A percentile compares a stretch with the other conserved stretches of the same genome.
phyloP scores from a whole-genome alignment of 2,888 invertebrate genomes.

The Galerucella nymphaeae region DNA sequence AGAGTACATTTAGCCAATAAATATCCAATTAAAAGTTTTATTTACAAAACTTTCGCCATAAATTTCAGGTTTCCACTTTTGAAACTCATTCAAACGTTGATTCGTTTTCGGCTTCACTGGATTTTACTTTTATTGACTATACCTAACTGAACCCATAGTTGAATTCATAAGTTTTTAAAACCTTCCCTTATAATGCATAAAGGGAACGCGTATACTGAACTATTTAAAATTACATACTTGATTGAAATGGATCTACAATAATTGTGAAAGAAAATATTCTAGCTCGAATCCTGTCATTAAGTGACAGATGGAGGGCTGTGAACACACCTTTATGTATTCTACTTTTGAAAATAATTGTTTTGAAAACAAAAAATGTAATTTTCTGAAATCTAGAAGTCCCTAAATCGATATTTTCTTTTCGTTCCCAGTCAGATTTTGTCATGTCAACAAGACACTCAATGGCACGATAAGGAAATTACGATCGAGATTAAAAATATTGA shows the following conservation, averaged over 20 bases:
- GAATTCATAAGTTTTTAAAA: background rate
- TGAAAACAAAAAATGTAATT: slow-evolving; percentile 32
- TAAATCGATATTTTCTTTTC: slow-evolving; percentile 23
- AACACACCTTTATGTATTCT: too few species aligned
- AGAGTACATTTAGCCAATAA: background rate
- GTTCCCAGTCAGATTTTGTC: slow-evolving; percentile 10
- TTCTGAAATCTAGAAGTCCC: slow-evolving; percentile 26
- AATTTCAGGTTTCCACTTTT: slow-evolving; percentile 18
- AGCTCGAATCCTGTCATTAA: too few species aligned
- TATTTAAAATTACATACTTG: background rate
- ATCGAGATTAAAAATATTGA: background rate
- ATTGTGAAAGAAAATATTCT: background rate
- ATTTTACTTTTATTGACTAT: slow-evolving; percentile 7
- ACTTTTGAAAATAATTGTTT: background rate
- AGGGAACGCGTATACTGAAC: background rate
- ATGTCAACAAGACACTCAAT: background rate
- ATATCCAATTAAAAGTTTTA: slow-evolving; percentile 19
- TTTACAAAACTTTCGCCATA: slow-evolving; percentile 17
- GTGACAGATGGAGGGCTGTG: too few species aligned
- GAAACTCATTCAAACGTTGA: slow-evolving; percentile 21
- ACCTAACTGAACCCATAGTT: background rate
- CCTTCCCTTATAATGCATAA: background rate
- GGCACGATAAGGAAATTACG: background rate
- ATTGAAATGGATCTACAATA: background rate
- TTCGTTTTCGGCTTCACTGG: slow-evolving; percentile 7